Evolutionary conservation across 1,140 invertebrate species (phyloP).

Genomic region (Calosoma granatense): DNA sequence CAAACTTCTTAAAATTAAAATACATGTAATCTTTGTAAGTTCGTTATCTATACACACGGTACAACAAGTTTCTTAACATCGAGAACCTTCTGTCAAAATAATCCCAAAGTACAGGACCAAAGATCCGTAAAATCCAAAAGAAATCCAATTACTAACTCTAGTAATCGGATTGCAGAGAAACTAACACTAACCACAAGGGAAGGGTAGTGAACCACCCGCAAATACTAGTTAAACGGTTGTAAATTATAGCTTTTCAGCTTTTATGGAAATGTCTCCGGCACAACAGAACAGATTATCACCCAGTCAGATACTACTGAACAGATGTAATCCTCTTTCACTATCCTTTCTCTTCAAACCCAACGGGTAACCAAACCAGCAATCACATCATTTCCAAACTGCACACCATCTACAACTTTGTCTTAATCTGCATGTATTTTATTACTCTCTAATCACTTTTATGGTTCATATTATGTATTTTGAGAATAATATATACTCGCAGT

Average conservation of each 20-base stretch:
- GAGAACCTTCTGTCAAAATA: conserved; percentile 1
- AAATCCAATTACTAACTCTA: background rate
- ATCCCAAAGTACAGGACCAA: background rate
- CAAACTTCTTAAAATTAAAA: background rate
- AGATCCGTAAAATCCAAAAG: background rate
- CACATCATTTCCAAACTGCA: too few species aligned
- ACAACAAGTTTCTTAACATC: background rate
- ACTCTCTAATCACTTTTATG: too few species aligned
- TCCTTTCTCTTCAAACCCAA: too few species aligned
- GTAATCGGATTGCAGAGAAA: background rate
- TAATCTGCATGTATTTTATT: too few species aligned
- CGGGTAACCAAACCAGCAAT: too few species aligned
- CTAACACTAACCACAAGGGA: background rate
- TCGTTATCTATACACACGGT: background rate
- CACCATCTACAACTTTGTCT: too few species aligned
- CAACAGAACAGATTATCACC: conserved; percentile 6
- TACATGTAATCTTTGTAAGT: background rate
- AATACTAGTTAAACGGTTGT: conserved; percentile 5
- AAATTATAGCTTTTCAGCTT: conserved; percentile 8
- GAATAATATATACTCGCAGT: too few species aligned
- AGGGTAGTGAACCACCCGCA: background rate
- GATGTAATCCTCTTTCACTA: conserved; percentile 2
- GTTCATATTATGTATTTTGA: too few species aligned
- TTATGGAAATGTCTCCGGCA: conserved; percentile 6
- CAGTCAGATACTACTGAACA: background rate